These are phyloP conservation scores for Apamea monoglypha DNA, from an alignment of 2,888 invertebrate genomes.

Conservation along the genomic window DNA sequence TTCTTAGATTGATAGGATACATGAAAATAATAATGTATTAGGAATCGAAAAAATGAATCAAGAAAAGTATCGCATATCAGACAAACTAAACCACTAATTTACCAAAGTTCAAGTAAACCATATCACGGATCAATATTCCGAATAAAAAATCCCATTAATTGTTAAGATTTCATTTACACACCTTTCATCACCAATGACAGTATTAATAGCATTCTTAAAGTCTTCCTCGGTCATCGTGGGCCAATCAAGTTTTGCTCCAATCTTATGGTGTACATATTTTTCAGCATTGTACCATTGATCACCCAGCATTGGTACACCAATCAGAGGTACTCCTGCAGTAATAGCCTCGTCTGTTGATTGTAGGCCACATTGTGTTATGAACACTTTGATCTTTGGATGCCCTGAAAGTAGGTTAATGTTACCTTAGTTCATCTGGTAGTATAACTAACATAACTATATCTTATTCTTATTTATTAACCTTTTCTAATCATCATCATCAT, in stretches of 20 bases:
- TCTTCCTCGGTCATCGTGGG: constrained; percentile 15
- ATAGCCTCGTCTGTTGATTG: constrained; percentile 73
- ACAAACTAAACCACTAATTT: no score
- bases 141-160: background rate
- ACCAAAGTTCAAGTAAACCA: background rate
- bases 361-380: constrained; percentile 81
- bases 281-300: constrained; percentile 76
- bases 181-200: constrained; percentile 13
- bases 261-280: constrained; percentile 43
- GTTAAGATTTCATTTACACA: background rate
- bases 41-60: background rate
- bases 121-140: no score
- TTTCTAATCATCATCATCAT: no score
- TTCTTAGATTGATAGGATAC: no score
- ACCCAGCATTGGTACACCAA: constrained; percentile 77
- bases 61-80: no score
- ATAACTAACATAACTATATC: no score
- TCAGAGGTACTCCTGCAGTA: constrained; percentile 71
- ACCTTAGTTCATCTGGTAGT: no score
- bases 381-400: constrained; percentile 73
- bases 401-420: constrained; percentile 15
- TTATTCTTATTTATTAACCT: no score
- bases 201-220: constrained; percentile 9
- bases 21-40: no score
- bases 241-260: constrained; percentile 36